phyloP scores from a whole-genome alignment of 2,888 invertebrate genomes.

The Shargacucullia verbasci region DNA sequence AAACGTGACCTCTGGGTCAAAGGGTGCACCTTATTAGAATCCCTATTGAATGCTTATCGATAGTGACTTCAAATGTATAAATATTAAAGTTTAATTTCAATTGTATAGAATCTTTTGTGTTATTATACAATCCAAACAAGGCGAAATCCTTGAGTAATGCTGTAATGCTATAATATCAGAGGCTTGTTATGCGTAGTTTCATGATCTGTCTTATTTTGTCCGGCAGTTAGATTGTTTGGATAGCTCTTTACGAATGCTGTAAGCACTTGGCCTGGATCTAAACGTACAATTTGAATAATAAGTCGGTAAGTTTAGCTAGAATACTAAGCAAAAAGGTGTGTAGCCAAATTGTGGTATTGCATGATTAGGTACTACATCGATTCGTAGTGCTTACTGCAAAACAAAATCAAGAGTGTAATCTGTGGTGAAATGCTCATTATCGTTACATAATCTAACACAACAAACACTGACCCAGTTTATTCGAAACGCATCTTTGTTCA shows the following conservation, averaged over 20 bases:
- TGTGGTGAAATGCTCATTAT: slow-evolving; percentile 8
- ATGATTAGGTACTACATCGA: slow-evolving; percentile 22
- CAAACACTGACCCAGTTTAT: slow-evolving; percentile 50
- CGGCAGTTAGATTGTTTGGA: slow-evolving; percentile 35
- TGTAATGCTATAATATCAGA: slow-evolving; percentile 19
- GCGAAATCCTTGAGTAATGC: slow-evolving; percentile 59
- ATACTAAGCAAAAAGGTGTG: slow-evolving; percentile 13
- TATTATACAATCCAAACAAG: slow-evolving; percentile 56
- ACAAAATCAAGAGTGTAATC: slow-evolving; percentile 24
- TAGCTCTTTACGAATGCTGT: slow-evolving; percentile 39
- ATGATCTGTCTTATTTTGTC: slow-evolving; percentile 15
- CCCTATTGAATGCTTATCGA: slow-evolving; percentile 46
- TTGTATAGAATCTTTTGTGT: slow-evolving; percentile 40
- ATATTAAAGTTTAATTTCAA: slow-evolving; percentile 53
- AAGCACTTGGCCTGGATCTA: slow-evolving; percentile 35
- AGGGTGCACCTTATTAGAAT: slow-evolving; percentile 64
- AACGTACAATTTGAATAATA: slow-evolving; percentile 26
- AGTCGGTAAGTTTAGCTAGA: slow-evolving; percentile 34
- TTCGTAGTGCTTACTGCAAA: no score
- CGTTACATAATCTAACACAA: slow-evolving; percentile 45
- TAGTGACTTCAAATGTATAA: slow-evolving; percentile 43
- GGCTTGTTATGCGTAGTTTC: slow-evolving; percentile 33
- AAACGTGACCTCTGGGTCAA: slow-evolving; percentile 70
- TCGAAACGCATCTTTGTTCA: slow-evolving; percentile 53
- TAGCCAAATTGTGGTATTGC: slow-evolving; percentile 33